Conservation (phyloP, 1,140 invertebrate genomes). For the Megalonaias nervosa region DNA sequence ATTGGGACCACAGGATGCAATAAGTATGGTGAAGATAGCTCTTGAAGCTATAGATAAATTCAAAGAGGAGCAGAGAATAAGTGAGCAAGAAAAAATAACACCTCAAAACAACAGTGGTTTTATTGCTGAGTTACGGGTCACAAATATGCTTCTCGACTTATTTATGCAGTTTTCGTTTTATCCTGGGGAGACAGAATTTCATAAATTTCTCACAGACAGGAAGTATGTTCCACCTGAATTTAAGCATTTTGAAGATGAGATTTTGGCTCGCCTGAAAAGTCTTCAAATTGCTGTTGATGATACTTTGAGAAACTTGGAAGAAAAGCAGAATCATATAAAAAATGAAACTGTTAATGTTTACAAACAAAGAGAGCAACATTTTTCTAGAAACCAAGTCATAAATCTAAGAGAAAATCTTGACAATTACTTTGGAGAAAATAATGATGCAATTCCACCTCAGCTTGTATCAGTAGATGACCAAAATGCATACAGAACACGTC, state of each 20-base stretch:
- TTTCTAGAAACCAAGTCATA: conserved; percentile 20
- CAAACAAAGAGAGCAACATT: conserved; percentile 1
- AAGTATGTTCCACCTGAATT: conserved; percentile 5
- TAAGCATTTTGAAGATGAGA: neutral
- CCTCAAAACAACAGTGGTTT: conserved; percentile 33
- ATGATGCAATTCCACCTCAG: conserved; percentile 15
- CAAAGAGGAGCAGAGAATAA: conserved; percentile 39
- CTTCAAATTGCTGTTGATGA: conserved; percentile 16
- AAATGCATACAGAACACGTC: conserved; percentile 29
- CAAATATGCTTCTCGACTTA: conserved; percentile 19
- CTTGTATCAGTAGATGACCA: conserved; percentile 6
- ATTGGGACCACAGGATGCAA: conserved; percentile 18
- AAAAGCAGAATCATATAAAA: conserved; percentile 37
- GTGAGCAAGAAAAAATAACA: conserved; percentile 25
- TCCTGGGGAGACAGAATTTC: conserved; percentile 12
- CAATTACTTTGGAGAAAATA: conserved; percentile 36
- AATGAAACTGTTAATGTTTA: conserved; percentile 14
- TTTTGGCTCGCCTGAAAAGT: conserved; percentile 17
- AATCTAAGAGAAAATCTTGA: conserved; percentile 37
- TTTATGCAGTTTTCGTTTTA: conserved; percentile 11
- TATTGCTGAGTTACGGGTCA: conserved; percentile 38
- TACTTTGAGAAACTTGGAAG: conserved; percentile 35
- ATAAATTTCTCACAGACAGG: conserved; percentile 28
- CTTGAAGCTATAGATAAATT: conserved; percentile 39
- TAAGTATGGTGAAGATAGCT: conserved; percentile 18